Evolutionary conservation across 1,140 invertebrate genomes (phyloP), one percentile per base, ranked within the genome.

Genomic region (Paramacrobiotus metropolitanus): DNA sequence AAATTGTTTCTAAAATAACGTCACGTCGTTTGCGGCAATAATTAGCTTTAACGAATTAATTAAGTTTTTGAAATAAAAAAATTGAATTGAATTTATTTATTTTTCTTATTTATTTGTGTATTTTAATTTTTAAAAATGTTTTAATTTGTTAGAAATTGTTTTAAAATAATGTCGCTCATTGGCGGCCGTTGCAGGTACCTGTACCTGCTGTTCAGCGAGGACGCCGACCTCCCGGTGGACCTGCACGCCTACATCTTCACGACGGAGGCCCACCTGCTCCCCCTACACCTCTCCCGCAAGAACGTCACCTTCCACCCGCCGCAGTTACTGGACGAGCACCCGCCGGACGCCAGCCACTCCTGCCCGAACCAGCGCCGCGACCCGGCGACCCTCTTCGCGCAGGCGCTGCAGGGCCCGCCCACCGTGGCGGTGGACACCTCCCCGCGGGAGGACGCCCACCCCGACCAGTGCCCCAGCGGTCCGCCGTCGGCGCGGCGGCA

Each of bases 171-270:
- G n/a, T n/a, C n/a, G n/a, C n/a, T n/a, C n/a, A n/a, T n/a, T n/a
- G n/a, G n/a, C n/a, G n/a, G n/a, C n/a, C n/a, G n/a, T n/a, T n/a
- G n/a, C n/a, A n/a, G n/a, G 34, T 40, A 98, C 73, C 75, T 98
- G 3, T 97, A 84, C 73, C 78, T 98, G 68, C 74, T 97, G 61
- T 98, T 96, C 73, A 81, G 88, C 4, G 86, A 94, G 65, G 82
- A 86, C 44, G 80, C 79, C 40, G 89, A 97, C 69, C 71, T 95
- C 21, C 75, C 87, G 29, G 73, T 97, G 28, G 84, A 95, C 71
- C 74, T 96, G n/a, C 87, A 96, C 73, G 83, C 94, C 71, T 98
- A 93, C 76, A 81, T 97, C 61, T 86, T 97, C 65, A 96, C 92
- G 0, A 98, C 93, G 0, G 93, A 97, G 71, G 93, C 89, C 1